Evolutionary conservation across 2,113 vertebrate species (phyloP), one percentile per base, ranked within the genome.

Genomic region (Siniperca knerii): DNA sequence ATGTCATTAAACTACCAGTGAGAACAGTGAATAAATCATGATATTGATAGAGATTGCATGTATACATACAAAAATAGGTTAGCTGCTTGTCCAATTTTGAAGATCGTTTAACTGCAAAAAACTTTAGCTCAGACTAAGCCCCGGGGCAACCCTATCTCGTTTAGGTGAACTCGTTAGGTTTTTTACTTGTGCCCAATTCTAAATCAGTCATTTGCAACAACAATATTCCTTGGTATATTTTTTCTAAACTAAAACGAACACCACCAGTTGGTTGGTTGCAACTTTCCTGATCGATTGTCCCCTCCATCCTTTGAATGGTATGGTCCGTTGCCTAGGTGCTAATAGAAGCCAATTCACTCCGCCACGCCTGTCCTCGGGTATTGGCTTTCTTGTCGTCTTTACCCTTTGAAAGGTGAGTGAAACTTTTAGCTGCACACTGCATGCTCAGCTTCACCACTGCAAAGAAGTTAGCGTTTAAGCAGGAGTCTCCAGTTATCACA

Each of bases 251-350:
- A 21, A 52, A 61, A 60, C 46, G 3, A 76, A 29, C 48, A 58
- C 37, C 8, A 1, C 11, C 2, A 66, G 4, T 18, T 79, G 20
- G 5, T 35, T 60, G 18, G 10, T 76, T 44, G 7, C n/a, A 61
- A n/a, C 7, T 29, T 5, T 48, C 0, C 13, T 29, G 6, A 16
- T 13, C 6, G 42, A 7, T 2, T 37, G 21, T 2, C 57, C 70
- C 67, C 52, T 16, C 8, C 40, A 20, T 62, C 13, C 5, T 1
- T 0, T 21, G 58, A 87, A 87, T 95, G 94, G 95, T 93, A 93
- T 84, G 69, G 75, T 65, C 95, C 92, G 95, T 95, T 95, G 92
- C 92, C 93, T 84, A 88, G 95, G 90, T 71, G 77, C 71, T 58
- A 6, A 54, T 74, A 84, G 90, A 94, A 94, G 93, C 94, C 83